A percentile compares a stretch with the other conserved stretches of the same genome.
phyloP scores from a whole-genome alignment of 2,113 vertebrate species.

The Henicopernis longicauda region DNA sequence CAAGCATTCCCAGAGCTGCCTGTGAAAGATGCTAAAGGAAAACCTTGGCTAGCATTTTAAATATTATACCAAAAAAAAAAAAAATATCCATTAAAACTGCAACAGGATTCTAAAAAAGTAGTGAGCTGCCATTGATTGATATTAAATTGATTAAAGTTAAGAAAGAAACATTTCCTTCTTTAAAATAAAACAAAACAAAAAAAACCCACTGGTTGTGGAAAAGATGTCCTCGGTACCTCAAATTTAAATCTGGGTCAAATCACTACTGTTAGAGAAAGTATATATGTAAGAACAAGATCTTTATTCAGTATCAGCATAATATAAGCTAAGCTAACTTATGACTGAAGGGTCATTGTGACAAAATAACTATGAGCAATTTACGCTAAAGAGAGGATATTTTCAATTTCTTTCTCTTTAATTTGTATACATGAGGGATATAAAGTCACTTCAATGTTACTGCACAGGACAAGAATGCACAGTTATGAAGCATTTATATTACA shows the following conservation, averaged over 20 bases:
- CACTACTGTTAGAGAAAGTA: neutral
- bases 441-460: neutral
- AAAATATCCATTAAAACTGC: neutral
- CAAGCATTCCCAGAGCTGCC: neutral
- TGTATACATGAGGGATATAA: neutral
- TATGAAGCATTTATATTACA: neutral
- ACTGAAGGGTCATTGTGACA: neutral
- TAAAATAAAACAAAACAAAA: neutral
- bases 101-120: neutral
- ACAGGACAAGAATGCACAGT: neutral
- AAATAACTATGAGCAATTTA: neutral
- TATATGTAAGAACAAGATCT: neutral
- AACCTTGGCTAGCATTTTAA: neutral
- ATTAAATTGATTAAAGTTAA: neutral
- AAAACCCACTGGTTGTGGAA: fast-evolving
- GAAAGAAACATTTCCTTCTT: neutral
- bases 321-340: neutral
- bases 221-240: neutral
- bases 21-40: neutral
- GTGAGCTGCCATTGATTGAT: neutral
- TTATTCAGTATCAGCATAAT: neutral
- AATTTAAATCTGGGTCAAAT: neutral
- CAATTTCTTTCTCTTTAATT: slow-evolving; percentile 3
- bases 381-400: neutral
- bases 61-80: neutral